These are phyloP conservation scores for Etheostoma nigrum DNA, from an alignment of 2,797 vertebrate species.

Conservation along the genomic window DNA sequence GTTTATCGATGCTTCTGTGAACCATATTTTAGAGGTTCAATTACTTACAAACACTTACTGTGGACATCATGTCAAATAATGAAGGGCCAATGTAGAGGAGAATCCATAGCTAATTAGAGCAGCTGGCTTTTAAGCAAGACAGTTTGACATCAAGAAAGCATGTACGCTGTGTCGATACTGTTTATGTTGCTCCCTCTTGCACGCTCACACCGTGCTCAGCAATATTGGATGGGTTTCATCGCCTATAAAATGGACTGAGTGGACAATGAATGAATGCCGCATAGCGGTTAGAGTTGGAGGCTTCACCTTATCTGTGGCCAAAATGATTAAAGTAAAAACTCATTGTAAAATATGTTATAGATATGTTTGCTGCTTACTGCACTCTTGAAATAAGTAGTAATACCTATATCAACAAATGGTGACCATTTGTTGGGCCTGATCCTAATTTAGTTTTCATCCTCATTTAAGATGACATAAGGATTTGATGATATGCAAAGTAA, in stretches of 20 bases:
- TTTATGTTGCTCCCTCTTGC: constrained; percentile 75
- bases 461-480: constrained; percentile 44
- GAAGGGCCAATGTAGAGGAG: constrained; percentile 68
- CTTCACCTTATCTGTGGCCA: constrained; percentile 48
- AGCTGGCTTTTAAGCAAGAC: constrained; percentile 80
- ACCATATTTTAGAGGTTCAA: constrained; percentile 49
- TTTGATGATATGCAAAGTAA: constrained; percentile 39
- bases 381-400: too few relatives aligned
- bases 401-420: constrained; percentile 9
- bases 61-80: constrained; percentile 77
- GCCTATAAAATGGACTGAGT: constrained; percentile 65
- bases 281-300: constrained; percentile 22
- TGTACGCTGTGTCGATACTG: constrained; percentile 72
- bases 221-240: constrained; percentile 74
- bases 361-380: too few relatives aligned
- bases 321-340: constrained; percentile 64
- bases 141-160: constrained; percentile 82
- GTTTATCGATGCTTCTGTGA: constrained; percentile 43
- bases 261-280: constrained; percentile 60
- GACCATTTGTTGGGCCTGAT: constrained; percentile 4
- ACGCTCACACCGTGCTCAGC: constrained; percentile 65
- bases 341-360: constrained; percentile 41
- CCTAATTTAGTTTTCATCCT: constrained; percentile 53
- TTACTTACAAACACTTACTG: constrained; percentile 61
- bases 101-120: constrained; percentile 88